Conservation (phyloP, 2,797 vertebrate genomes). For the Hypotaenidia philippensis region DNA sequence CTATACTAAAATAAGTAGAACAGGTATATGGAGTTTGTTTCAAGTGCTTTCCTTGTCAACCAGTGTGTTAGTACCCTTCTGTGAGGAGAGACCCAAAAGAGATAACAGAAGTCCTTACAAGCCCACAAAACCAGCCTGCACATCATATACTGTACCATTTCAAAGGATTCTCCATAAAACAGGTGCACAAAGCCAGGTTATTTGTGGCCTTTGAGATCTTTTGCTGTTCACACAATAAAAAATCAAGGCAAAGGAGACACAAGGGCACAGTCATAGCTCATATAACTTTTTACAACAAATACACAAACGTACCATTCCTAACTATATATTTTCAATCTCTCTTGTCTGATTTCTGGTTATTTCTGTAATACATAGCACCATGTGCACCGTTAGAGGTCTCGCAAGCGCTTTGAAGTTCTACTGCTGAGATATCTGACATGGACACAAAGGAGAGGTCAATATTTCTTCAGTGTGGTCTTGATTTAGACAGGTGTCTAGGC, state of each 20-base stretch:
- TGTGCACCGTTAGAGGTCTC: neutral
- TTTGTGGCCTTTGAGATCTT: constrained; percentile 22
- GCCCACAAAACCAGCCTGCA: neutral
- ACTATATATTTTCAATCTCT: neutral
- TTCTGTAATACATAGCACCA: neutral
- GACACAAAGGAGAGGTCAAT: neutral
- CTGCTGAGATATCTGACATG: neutral
- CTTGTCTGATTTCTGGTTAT: neutral
- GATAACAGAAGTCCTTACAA: neutral
- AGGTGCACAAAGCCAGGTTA: constrained; percentile 32
- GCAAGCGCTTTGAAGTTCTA: neutral
- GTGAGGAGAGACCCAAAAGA: neutral
- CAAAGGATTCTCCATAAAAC: constrained; percentile 27
- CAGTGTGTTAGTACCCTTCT: neutral
- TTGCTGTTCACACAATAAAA: constrained; percentile 22
- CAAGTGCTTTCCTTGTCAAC: neutral
- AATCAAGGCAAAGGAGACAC: constrained; percentile 31
- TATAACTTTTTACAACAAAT: constrained; percentile 53
- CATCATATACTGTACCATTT: neutral
- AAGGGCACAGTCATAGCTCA: constrained; percentile 34
- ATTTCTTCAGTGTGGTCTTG: neutral
- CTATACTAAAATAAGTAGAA: neutral
- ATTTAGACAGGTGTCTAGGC: neutral
- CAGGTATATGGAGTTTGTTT: neutral
- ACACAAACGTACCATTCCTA: neutral